A percentile compares a stretch with the other conserved stretches of the same genome.
Evolutionary conservation across 1,140 invertebrate species (phyloP).

Genomic region (Drosophila mojavensis): DNA sequence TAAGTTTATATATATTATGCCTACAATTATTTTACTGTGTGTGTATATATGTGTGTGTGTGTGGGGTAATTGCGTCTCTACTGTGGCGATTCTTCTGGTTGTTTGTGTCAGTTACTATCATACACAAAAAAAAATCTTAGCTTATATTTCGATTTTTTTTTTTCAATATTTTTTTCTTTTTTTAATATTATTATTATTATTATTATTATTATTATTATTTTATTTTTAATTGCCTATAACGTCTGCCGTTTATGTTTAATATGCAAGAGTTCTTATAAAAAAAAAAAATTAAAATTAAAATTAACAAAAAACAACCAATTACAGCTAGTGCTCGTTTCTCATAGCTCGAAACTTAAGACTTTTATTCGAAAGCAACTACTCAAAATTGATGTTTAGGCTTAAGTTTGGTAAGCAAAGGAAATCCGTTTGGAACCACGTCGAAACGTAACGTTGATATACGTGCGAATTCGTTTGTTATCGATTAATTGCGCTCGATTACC

Average conservation of each 20-base stretch:
- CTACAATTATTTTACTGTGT: not conserved
- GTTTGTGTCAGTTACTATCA: constrained; percentile 40
- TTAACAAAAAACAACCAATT: constrained; percentile 36
- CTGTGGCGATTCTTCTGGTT: constrained; percentile 10
- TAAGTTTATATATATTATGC: not conserved
- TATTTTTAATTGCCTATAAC: constrained; percentile 52
- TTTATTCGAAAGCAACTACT: constrained; percentile 22
- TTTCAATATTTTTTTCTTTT: constrained; percentile 13
- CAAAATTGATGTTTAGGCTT: constrained; percentile 14
- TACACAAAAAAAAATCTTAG: constrained; percentile 60
- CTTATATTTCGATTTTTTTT: constrained; percentile 22
- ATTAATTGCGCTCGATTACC: constrained; percentile 5
- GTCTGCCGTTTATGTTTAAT: constrained; percentile 50
- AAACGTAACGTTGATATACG: not conserved
- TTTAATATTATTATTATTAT: not conserved
- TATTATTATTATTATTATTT: constrained; percentile 1
- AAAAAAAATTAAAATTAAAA: no score
- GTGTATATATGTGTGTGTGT: constrained; percentile 22
- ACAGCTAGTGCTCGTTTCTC: not conserved
- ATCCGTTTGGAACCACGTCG: not conserved
- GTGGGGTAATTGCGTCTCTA: not conserved
- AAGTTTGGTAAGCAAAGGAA: constrained; percentile 1
- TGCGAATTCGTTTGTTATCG: not conserved
- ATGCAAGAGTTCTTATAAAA: constrained; percentile 21
- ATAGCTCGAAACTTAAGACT: constrained; percentile 11